Percentiles rank a stretch among this genome's conserved stretches.
Conservation (phyloP, 2,888 invertebrate species). For the Drosophila percnosoma region DNA sequence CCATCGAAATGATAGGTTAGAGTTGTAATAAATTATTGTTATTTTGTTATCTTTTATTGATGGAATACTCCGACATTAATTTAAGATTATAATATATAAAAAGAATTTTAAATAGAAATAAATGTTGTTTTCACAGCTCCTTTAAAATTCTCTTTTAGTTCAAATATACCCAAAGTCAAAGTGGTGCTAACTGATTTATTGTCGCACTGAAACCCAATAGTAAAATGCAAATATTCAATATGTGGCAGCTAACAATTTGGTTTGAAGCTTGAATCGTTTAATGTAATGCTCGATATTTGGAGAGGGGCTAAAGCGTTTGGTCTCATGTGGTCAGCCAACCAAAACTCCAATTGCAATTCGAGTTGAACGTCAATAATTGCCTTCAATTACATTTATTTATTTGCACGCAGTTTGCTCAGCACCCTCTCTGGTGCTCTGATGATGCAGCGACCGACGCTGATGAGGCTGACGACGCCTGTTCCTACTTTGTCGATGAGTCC, state of each 20-base stretch:
- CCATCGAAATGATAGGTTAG: neutral
- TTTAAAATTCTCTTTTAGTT: neutral
- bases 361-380: constrained; percentile 77
- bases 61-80: neutral
- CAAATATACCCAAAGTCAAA: constrained; percentile 8
- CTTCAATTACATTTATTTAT: constrained; percentile 81
- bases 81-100: neutral
- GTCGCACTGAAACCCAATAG: constrained; percentile 30
- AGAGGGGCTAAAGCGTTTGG: neutral
- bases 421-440: constrained; percentile 10
- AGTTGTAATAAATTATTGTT: constrained; percentile 1
- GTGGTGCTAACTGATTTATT: constrained; percentile 31
- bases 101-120: neutral
- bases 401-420: constrained; percentile 59
- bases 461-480: constrained; percentile 26
- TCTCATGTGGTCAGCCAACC: constrained; percentile 43
- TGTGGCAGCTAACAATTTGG: constrained; percentile 39
- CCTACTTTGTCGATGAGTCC: constrained; percentile 25
- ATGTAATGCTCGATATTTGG: constrained; percentile 39
- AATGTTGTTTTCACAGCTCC: neutral
- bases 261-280: constrained; percentile 49
- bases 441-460: constrained; percentile 11
- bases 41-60: neutral
- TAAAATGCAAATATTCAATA: constrained; percentile 58
- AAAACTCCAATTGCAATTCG: constrained; percentile 62